These are phyloP conservation scores for Ctenopoma kingsleyae DNA, from an alignment of 2,797 vertebrate species.

Conservation along the genomic window DNA sequence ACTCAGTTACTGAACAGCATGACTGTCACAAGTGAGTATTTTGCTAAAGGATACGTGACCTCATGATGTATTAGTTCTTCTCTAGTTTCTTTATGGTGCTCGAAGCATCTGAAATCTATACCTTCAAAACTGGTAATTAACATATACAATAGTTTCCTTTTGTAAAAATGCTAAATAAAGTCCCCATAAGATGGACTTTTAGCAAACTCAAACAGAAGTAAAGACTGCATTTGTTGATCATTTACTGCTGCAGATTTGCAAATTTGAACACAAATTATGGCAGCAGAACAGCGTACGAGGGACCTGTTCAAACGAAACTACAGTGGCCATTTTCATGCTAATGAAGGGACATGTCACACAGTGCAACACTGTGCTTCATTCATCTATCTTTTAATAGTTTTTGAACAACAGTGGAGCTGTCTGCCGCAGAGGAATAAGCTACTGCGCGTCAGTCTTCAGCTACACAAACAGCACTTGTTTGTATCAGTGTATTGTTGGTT, in stretches of 20 bases:
- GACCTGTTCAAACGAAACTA: not conserved
- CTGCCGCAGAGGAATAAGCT: not conserved
- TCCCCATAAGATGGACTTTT: too few relatives aligned
- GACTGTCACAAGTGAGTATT: slow-evolving; percentile 8
- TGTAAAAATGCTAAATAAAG: not conserved
- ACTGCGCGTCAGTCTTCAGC: not conserved
- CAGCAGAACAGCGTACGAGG: not conserved
- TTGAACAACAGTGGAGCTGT: not conserved
- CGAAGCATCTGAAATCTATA: not conserved
- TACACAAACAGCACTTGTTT: not conserved
- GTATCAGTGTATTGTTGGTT: not conserved
- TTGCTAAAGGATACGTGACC: slow-evolving; percentile 21
- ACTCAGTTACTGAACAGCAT: slow-evolving; percentile 14
- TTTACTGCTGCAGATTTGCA: not conserved
- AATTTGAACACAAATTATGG: not conserved
- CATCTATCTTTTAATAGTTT: not conserved
- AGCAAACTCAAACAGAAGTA: not conserved
- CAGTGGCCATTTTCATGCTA: not conserved
- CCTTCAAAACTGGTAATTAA: not conserved
- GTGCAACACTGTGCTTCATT: not conserved
- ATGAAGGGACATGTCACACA: not conserved
- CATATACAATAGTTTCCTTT: not conserved
- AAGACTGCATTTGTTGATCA: not conserved
- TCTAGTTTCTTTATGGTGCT: not conserved
- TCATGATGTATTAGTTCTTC: not conserved